These are phyloP conservation scores for Saccopteryx bilineata DNA, from an alignment of 2,113 vertebrate species.

Conservation along the genomic window DNA sequence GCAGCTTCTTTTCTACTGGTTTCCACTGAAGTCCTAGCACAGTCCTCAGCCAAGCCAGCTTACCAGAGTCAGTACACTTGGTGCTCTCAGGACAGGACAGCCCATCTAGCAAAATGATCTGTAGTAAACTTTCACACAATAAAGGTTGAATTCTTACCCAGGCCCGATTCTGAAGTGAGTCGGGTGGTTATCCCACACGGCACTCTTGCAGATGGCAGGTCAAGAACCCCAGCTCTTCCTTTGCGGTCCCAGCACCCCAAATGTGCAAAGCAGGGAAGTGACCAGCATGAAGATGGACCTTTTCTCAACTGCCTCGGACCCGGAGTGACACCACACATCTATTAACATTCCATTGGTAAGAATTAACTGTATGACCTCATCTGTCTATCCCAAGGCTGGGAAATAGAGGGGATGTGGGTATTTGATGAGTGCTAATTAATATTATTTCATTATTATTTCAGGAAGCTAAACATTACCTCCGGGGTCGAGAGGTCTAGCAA, in stretches of 20 bases:
- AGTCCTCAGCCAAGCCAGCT: neutral
- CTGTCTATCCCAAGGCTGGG: neutral
- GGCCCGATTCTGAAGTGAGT: neutral
- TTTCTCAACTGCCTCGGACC: neutral
- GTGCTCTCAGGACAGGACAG: neutral
- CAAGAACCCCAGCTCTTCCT: neutral
- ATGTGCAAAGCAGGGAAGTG: neutral
- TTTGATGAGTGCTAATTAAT: conserved; percentile 60
- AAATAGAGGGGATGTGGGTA: conserved; percentile 30
- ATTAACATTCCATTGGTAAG: neutral
- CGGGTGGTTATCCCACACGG: neutral
- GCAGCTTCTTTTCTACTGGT: neutral
- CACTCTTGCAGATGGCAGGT: neutral
- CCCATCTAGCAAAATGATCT: neutral
- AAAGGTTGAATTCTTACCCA: neutral
- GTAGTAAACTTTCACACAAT: neutral
- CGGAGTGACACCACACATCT: neutral
- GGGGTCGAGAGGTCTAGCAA: neutral
- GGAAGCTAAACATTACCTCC: conserved; percentile 64
- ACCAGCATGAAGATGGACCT: neutral
- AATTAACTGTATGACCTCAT: neutral
- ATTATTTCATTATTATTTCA: conserved; percentile 67
- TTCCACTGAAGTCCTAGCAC: neutral
- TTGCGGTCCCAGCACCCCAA: neutral
- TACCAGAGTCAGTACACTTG: neutral